A percentile compares a stretch with the other conserved stretches of the same genome.
These are phyloP conservation scores for Mirounga angustirostris DNA, from an alignment of 2,113 vertebrate genomes.

Conservation along the genomic window DNA sequence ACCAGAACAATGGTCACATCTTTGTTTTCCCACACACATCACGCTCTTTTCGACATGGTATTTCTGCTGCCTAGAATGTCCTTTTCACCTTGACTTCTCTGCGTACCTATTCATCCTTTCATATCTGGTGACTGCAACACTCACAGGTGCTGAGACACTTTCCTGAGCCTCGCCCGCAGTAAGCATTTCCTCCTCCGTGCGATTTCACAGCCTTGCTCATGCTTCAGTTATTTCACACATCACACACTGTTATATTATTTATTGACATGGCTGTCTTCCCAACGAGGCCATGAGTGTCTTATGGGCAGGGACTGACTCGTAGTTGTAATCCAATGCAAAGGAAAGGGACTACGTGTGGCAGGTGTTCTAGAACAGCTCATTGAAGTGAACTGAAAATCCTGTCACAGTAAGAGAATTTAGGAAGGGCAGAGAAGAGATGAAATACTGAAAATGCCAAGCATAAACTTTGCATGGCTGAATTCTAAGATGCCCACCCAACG, in stretches of 20 bases:
- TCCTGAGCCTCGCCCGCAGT: neutral
- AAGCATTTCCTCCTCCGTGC: neutral
- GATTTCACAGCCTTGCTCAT: neutral
- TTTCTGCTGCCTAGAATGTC: neutral
- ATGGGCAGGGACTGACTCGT: neutral
- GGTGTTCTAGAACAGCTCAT: neutral
- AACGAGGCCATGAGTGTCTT: neutral
- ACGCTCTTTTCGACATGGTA: neutral
- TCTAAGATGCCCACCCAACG: neutral
- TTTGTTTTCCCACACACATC: neutral
- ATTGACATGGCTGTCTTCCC: neutral
- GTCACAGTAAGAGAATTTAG: neutral
- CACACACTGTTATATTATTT: neutral
- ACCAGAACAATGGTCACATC: neutral
- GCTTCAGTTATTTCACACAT: neutral
- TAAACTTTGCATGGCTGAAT: neutral
- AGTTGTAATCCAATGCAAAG: neutral
- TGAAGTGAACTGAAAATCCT: conserved; percentile 10
- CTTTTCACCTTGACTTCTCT: neutral
- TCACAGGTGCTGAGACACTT: neutral
- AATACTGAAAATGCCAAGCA: neutral
- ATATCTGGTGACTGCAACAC: neutral
- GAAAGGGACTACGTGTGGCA: neutral
- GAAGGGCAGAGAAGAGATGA: neutral
- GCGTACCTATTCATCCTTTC: neutral